Conservation (phyloP, 2,888 invertebrate genomes). For the Phalera bucephala region DNA sequence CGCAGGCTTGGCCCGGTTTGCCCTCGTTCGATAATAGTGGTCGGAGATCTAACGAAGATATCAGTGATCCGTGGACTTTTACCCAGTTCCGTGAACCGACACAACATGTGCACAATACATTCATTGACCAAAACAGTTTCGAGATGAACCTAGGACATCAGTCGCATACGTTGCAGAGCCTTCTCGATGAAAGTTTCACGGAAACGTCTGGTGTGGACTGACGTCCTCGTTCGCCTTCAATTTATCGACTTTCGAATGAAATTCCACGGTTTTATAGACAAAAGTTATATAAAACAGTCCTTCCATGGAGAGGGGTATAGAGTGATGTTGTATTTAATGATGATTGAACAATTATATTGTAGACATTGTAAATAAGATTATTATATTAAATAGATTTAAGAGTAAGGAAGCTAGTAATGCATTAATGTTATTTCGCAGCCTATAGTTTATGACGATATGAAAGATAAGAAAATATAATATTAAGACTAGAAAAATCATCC, state of each 20-base stretch:
- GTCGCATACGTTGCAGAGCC: constrained; percentile 55
- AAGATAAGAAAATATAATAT: constrained; percentile 51
- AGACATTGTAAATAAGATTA: constrained; percentile 77
- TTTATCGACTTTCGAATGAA: constrained; percentile 22
- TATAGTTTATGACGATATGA: constrained; percentile 65
- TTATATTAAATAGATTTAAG: constrained; percentile 64
- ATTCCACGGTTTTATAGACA: constrained; percentile 33
- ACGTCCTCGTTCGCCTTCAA: constrained; percentile 37
- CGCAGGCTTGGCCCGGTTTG: constrained; percentile 59
- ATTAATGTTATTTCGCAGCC: constrained; percentile 74
- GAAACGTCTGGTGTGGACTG: constrained; percentile 73
- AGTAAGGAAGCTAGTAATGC: constrained; percentile 73
- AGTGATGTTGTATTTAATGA: constrained; percentile 52
- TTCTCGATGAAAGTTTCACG: constrained; percentile 64
- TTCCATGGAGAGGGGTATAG: constrained; percentile 31
- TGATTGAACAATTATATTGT: constrained; percentile 70
- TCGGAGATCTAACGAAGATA: constrained; percentile 47
- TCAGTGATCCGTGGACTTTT: constrained; percentile 66
- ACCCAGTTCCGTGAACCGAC: constrained; percentile 73
- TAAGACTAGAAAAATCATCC: constrained; percentile 54
- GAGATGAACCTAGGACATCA: constrained; percentile 59
- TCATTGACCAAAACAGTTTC: constrained; percentile 68
- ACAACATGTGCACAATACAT: constrained; percentile 61
- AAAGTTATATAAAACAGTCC: constrained; percentile 21
- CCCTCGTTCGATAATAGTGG: constrained; percentile 57